Evolutionary conservation across 2,797 vertebrate genomes (phyloP).

Genomic region (Enteromius trimaculatus): DNA sequence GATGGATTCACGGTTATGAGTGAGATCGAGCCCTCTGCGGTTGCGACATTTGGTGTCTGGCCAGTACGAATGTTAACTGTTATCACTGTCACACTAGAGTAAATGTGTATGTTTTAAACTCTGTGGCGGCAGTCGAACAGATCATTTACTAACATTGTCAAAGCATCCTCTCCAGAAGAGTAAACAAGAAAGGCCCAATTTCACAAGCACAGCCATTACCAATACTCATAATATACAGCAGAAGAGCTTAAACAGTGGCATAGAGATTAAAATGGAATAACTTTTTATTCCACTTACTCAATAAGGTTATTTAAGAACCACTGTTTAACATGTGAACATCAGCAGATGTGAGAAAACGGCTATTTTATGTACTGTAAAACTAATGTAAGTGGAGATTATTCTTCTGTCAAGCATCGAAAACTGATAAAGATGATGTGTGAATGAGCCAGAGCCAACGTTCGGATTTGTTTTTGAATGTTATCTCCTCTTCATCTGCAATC

Average conservation of each 20-base stretch:
- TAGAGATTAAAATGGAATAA: not conserved
- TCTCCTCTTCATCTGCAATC: conserved; percentile 71
- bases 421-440: conserved; percentile 59
- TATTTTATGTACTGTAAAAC: not conserved
- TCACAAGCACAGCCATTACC: conserved; percentile 36
- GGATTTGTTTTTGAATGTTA: conserved; percentile 55
- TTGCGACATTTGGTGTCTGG: conserved; percentile 6
- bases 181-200: conserved; percentile 67
- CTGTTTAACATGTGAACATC: not conserved
- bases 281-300: not conserved
- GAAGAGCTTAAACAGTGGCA: not conserved
- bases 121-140: conserved; percentile 51
- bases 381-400: conserved; percentile 14
- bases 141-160: conserved; percentile 66
- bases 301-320: not conserved
- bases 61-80: conserved; percentile 3
- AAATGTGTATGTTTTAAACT: conserved; percentile 54
- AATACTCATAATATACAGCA: not conserved
- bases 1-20: not conserved
- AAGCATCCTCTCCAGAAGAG: conserved; percentile 53
- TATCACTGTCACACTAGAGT: conserved; percentile 25
- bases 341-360: not conserved
- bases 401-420: conserved; percentile 37
- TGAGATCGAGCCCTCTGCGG: not conserved
- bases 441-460: conserved; percentile 49